Base-by-base conservation (phyloP, 2,113 vertebrate genomes). In the Phalacrocorax carbo region DNA sequence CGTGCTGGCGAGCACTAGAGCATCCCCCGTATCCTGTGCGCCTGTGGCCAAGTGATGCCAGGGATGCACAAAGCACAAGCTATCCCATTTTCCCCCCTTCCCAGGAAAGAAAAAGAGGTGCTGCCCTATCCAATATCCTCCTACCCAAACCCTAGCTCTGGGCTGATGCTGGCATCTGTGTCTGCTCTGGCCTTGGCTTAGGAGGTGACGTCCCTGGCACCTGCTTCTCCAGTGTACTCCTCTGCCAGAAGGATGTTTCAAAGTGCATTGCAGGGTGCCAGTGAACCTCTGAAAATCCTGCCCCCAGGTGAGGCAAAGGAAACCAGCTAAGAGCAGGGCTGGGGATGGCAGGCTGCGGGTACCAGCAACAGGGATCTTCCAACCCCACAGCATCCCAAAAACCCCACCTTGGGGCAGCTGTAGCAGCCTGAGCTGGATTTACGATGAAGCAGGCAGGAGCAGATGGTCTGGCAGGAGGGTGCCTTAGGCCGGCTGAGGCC, bases 401-500 rank as follows among this genome's bases (percentile, higher is more conserved):
- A 65, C 76, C 61, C 12, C 19, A 15, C 52, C 26, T 36, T 5
- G 10, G 66, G 36, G 10, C 3, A 26, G 51, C 16, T 30, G 64
- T 69, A 32, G 32, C 81, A 86, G 85, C 34, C 36, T 82, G 79
- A 90, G 72, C 65, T 1, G 48, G 81, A 85, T 82, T 95, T 76
- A 66, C 21, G 64, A n/a, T 0, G 11, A 8, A 58, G 70, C 32
- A 44, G 54, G 46, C 23, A 46, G 78, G 48, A 95, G 84, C 88
- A 94, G 97, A 96, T 71, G 92, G 77, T 30, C 49, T 55, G 34
- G 21, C 23, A 82, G 93, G 70, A 93, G 83, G 78, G 32, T 58
- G 61, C 80, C 49, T 66, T n/a, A 93, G 80, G 55, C 51, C 3
- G n/a, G 88, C 42, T 79, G 83, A 94, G 81, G 65, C 52, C 58